phyloP scores from a whole-genome alignment of 2,113 vertebrate species.

The Hippocampus guttulatus region DNA sequence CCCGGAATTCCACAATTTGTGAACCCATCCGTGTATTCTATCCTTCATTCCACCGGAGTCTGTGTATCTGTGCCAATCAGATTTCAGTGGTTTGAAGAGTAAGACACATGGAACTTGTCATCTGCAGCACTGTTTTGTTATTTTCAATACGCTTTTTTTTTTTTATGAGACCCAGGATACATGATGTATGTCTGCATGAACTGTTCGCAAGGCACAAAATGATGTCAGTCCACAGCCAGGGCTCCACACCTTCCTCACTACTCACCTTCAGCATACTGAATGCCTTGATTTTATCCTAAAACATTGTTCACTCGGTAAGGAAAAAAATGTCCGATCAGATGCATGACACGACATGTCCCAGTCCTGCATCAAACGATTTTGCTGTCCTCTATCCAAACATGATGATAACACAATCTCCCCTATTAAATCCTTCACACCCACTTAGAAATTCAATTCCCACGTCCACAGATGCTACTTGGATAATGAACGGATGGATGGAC shows the following conservation, averaged over 20 bases:
- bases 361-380: background rate
- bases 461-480: background rate
- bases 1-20: background rate
- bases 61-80: constrained; percentile 88
- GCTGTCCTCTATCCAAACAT: background rate
- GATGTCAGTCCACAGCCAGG: background rate
- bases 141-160: background rate
- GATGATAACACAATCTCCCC: background rate
- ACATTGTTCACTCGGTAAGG: background rate
- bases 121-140: constrained; percentile 21
- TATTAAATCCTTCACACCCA: background rate
- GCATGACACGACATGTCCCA: background rate
- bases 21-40: constrained; percentile 80
- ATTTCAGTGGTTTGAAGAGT: constrained; percentile 99
- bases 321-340: background rate
- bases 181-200: constrained; percentile 14
- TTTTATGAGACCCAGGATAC: background rate
- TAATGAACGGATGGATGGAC: no score
- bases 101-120: constrained; percentile 83
- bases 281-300: background rate
- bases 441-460: background rate
- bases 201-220: constrained; percentile 60
- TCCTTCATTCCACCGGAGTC: constrained; percentile 99
- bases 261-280: background rate
- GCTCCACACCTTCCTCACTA: background rate